These are phyloP conservation scores for Theristicus caerulescens DNA, from an alignment of 2,113 vertebrate genomes.

Conservation along the genomic window DNA sequence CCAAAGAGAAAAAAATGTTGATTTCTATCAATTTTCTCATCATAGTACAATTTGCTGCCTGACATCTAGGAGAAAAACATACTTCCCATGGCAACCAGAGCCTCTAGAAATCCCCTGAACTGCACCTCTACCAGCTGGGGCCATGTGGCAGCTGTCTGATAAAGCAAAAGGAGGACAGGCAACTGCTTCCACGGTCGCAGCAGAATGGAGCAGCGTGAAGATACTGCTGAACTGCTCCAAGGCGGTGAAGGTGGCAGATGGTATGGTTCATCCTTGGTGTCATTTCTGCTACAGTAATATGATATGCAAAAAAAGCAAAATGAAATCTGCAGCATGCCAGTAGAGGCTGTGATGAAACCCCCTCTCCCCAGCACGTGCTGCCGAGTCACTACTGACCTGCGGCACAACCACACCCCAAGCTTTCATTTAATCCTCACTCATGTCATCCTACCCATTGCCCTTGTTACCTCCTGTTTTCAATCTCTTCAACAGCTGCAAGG, in stretches of 20 bases:
- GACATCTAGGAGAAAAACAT: neutral
- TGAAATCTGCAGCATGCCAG: neutral
- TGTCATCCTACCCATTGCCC: neutral
- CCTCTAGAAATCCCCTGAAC: neutral
- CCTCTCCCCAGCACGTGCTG: neutral
- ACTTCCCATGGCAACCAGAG: neutral
- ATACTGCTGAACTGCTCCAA: neutral
- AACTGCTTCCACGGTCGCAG: neutral
- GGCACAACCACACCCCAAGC: no score
- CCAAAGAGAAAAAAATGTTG: fast-evolving
- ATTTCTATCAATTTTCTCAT: neutral
- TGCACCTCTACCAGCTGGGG: neutral
- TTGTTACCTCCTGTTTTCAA: neutral
- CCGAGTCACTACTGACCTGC: neutral
- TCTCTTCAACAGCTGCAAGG: neutral
- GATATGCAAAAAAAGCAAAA: neutral
- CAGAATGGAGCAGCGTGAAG: fast-evolving
- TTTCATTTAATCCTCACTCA: fast-evolving
- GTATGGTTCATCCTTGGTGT: neutral
- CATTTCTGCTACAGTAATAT: neutral
- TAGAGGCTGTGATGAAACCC: neutral
- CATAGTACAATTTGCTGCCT: neutral
- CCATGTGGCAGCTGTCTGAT: neutral
- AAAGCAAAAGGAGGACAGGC: neutral
- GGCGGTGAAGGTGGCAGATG: neutral